These are phyloP conservation scores for Equus przewalskii DNA, from an alignment of 2,113 vertebrate genomes.

Conservation along the genomic window DNA sequence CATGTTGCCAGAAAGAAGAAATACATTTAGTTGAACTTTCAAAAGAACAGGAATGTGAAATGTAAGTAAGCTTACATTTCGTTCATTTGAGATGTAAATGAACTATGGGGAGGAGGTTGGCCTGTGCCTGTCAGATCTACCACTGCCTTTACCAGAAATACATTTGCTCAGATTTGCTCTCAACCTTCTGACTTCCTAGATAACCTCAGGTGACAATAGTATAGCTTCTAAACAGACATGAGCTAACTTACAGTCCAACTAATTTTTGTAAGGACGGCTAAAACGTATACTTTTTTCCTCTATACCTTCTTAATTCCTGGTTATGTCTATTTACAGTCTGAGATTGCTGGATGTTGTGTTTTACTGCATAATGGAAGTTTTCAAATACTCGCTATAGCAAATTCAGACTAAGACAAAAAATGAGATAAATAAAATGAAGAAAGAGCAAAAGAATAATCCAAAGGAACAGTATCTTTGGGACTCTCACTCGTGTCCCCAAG, in stretches of 20 bases:
- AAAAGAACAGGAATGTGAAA: not conserved
- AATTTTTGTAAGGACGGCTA: not conserved
- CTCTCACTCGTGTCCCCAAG: not conserved
- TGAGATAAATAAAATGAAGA: not conserved
- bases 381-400: not conserved
- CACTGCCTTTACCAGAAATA: not conserved
- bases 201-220: not conserved
- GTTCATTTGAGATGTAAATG: not conserved
- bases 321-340: not conserved
- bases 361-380: not conserved
- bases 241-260: conserved; percentile 44
- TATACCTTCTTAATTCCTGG: not conserved
- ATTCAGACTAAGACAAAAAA: not conserved
- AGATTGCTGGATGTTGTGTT: not conserved
- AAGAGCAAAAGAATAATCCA: not conserved
- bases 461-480: not conserved
- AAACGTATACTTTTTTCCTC: not conserved
- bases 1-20: not conserved
- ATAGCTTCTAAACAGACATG: not conserved
- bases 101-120: not conserved
- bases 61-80: not conserved
- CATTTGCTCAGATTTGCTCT: not conserved
- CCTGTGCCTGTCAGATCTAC: not conserved
- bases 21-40: not conserved
- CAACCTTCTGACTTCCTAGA: not conserved